Evolutionary conservation across 2,888 invertebrate species (phyloP), one percentile per base, ranked within the genome.

Genomic region (Lypha dubia): DNA sequence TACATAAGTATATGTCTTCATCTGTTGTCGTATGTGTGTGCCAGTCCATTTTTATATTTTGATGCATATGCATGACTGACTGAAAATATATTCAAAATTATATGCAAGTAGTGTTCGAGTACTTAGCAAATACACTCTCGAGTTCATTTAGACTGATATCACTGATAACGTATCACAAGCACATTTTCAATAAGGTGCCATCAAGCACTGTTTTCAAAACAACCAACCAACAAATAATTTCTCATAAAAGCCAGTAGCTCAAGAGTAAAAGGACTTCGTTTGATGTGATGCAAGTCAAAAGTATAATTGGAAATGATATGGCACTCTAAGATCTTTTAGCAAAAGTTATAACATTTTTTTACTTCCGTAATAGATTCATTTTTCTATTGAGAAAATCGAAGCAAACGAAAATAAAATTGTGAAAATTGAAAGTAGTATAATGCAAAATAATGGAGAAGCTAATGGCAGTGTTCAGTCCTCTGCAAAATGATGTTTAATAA

Each of bases 61-160:
- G n/a, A 15, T 41, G 22, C 46, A 49, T 60, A 35, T 68, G 24
- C n/a, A n/a, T n/a, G n/a, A n/a, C n/a, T 44, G 17, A 44, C 22
- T n/a, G 44, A 71, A 68, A 70, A 28, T 41, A 51, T 41, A 17
- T 67, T 35, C 51, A 53, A 63, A 70, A 79, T 73, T 79, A 63
- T 65, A 58, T 73, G 65, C 49, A 38, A 73, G 38, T 63, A 73
- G 49, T 58, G 24, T 17, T 38, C 28, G 28, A 70, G 60, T 32
- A 65, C 71, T 79, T 63, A 63, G 38, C 63, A 58, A 53, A 71
- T 53, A 38, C 13, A 24, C 49, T 49, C 35, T 41, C 1, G 17
- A 76, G 56, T 67, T 63, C 7, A 65, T 79, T 79, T 71, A 35
- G 53, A 22, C 70, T 53, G 53, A 63, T 53, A 70, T 51, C 49